Percentiles rank a stretch among this genome's conserved stretches.
phyloP scores from a whole-genome alignment of 2,113 vertebrate species.

The Salvelinus namaycush region DNA sequence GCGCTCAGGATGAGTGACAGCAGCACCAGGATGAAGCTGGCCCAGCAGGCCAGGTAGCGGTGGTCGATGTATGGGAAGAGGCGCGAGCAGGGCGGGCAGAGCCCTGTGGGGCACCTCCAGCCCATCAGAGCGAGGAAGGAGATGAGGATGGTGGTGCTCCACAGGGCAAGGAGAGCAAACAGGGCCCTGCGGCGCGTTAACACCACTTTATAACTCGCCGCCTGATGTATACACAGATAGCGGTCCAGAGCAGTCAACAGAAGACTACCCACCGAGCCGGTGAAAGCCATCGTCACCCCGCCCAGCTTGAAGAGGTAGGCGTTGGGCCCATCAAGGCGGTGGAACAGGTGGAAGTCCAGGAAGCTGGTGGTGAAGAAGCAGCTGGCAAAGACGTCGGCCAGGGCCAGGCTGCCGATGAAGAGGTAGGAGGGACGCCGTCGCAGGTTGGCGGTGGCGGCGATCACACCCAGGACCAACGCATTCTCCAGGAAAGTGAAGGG shows the following conservation, averaged over 20 bases:
- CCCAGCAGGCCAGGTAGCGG: slow-evolving; percentile 80
- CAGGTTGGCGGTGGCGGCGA: slow-evolving; percentile 71
- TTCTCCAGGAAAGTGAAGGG: slow-evolving; percentile 86
- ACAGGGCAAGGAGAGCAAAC: slow-evolving; percentile 74
- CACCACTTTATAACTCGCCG: slow-evolving; percentile 80
- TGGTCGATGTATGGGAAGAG: slow-evolving; percentile 85
- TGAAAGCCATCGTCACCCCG: slow-evolving; percentile 87
- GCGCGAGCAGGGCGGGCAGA: slow-evolving; percentile 72
- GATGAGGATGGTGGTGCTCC: slow-evolving; percentile 72
- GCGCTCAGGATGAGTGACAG: slow-evolving; percentile 80
- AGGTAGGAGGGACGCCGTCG: slow-evolving; percentile 85
- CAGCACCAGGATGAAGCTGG: slow-evolving; percentile 70
- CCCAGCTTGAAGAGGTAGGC: slow-evolving; percentile 87
- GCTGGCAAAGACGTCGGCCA: slow-evolving; percentile 88
- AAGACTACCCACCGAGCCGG: slow-evolving; percentile 87
- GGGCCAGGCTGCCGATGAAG: slow-evolving; percentile 86
- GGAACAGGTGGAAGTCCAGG: slow-evolving; percentile 85
- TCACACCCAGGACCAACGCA: slow-evolving; percentile 77
- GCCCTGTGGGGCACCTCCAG: slow-evolving; percentile 83
- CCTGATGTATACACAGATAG: slow-evolving; percentile 84
- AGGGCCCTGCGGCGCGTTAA: slow-evolving; percentile 80
- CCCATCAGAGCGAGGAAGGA: slow-evolving; percentile 87
- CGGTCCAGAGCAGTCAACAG: slow-evolving; percentile 89
- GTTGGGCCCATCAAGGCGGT: slow-evolving; percentile 37
- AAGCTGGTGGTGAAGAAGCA: slow-evolving; percentile 85